Evolutionary conservation across 2,888 invertebrate genomes (phyloP).

Genomic region (Sepioteuthis lessoniana): DNA sequence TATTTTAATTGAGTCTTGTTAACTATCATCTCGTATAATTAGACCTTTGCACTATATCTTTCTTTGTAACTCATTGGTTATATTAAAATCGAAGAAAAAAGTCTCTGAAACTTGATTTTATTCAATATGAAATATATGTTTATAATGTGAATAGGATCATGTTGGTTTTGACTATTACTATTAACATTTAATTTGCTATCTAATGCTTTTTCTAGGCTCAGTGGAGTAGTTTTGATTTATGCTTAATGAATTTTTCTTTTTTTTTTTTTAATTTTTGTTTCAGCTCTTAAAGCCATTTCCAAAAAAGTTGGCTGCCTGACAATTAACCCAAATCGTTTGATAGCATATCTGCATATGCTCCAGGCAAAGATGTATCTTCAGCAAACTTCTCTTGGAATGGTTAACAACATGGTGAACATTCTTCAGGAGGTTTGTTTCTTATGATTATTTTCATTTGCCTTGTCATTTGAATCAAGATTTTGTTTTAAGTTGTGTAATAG

Average conservation of each 20-base stretch:
- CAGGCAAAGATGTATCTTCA: slow-evolving; percentile 54
- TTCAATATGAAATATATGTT: too few relatives aligned
- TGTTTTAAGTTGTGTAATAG: too few relatives aligned
- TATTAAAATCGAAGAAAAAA: too few relatives aligned
- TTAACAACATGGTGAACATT: slow-evolving; percentile 56
- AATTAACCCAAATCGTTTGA: slow-evolving; percentile 49
- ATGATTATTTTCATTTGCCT: not conserved
- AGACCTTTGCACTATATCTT: too few relatives aligned
- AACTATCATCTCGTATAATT: too few relatives aligned
- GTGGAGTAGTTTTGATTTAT: not conserved
- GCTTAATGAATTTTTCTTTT: not conserved
- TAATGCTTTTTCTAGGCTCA: not conserved
- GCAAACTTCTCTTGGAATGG: slow-evolving; percentile 55
- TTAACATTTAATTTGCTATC: not conserved
- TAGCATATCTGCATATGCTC: slow-evolving; percentile 52
- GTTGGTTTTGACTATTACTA: too few relatives aligned
- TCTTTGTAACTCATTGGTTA: too few relatives aligned
- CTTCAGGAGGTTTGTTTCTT: slow-evolving; percentile 58
- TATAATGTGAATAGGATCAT: too few relatives aligned
- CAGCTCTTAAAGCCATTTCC: slow-evolving; percentile 55
- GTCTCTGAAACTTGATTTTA: too few relatives aligned
- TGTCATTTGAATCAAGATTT: too few relatives aligned
- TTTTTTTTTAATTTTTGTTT: too few relatives aligned
- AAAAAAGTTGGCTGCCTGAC: slow-evolving; percentile 58
- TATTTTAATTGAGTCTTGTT: too few relatives aligned